Evolutionary conservation across 2,888 invertebrate species (phyloP).

Genomic region (Erebia epiphron): DNA sequence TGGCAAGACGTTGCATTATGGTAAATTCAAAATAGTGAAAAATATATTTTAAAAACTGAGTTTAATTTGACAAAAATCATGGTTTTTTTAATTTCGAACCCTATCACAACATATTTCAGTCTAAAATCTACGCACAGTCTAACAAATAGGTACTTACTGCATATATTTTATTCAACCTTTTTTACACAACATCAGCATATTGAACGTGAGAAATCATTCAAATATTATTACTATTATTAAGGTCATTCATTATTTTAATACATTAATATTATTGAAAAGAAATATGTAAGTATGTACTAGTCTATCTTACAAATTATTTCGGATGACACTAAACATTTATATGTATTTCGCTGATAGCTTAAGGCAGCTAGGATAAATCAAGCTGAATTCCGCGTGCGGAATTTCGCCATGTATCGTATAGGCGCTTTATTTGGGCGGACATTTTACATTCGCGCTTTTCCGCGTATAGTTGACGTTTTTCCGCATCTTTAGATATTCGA

Average conservation of each 20-base stretch:
- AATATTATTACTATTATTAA: not conserved
- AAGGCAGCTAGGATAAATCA: no score
- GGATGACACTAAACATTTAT: not conserved
- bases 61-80: not conserved
- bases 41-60: no score
- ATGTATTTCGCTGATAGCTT: no score
- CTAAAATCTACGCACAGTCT: slow-evolving; percentile 10
- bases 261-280: not conserved
- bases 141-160: not conserved
- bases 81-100: not conserved
- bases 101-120: slow-evolving; percentile 8
- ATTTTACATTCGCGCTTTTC: no score
- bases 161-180: not conserved
- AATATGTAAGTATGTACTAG: not conserved
- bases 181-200: slow-evolving; percentile 6
- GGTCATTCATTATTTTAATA: not conserved
- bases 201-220: not conserved
- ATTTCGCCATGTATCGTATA: no score
- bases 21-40: not conserved
- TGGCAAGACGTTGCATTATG: not conserved
- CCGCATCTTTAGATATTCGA: no score
- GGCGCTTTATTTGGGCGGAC: no score
- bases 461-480: no score
- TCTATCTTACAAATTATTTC: not conserved
- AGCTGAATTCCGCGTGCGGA: no score